Evolutionary conservation across 1,140 invertebrate species (phyloP).

Genomic region (Belonocnema kinseyi): DNA sequence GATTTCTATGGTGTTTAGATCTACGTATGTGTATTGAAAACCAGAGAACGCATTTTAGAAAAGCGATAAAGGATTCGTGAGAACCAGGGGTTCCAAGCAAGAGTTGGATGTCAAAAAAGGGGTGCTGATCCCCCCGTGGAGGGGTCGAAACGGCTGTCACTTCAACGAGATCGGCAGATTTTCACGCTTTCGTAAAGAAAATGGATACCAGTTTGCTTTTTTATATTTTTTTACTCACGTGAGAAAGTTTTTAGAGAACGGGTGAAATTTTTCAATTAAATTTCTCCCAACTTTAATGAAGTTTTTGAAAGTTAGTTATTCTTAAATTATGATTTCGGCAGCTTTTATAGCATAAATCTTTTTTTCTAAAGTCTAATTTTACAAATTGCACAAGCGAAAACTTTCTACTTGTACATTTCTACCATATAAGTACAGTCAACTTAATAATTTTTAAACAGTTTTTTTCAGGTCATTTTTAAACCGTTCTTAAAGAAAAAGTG

Average conservation of each 20-base stretch:
- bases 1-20: not conserved
- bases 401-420: too few relatives aligned
- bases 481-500: too few relatives aligned
- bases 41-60: constrained; percentile 58
- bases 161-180: constrained; percentile 51
- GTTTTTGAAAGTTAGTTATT: too few relatives aligned
- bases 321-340: too few relatives aligned
- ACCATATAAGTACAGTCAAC: too few relatives aligned
- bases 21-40: not conserved
- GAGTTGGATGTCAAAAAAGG: constrained; percentile 65
- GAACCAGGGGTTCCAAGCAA: constrained; percentile 63
- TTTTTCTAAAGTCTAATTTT: too few relatives aligned
- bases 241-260: constrained; percentile 23
- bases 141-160: constrained; percentile 33
- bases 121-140: constrained; percentile 37
- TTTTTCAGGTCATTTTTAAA: too few relatives aligned
- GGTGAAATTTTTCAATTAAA: too few relatives aligned
- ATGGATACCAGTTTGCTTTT: constrained; percentile 44
- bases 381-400: too few relatives aligned
- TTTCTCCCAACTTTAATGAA: too few relatives aligned
- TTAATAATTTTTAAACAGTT: too few relatives aligned
- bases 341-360: too few relatives aligned
- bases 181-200: constrained; percentile 59
- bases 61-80: constrained; percentile 70
- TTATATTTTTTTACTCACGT: constrained; percentile 27